Conservation (phyloP, 2,888 invertebrate genomes). For the Panzeria rudis region DNA sequence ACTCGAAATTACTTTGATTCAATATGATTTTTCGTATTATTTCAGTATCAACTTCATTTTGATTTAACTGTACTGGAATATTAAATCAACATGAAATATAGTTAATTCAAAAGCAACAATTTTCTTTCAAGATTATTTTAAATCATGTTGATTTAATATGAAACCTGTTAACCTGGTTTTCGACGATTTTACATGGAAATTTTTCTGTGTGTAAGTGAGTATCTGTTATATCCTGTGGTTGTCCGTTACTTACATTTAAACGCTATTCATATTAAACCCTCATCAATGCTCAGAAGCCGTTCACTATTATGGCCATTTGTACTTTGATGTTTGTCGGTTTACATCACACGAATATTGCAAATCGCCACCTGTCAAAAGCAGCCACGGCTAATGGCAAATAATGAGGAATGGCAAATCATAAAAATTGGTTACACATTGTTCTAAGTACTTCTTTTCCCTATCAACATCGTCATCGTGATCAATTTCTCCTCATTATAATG, state of each 20-base stretch:
- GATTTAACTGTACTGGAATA: too few relatives aligned
- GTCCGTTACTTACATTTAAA: slow-evolving; percentile 56
- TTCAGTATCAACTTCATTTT: too few relatives aligned
- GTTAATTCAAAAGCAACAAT: too few relatives aligned
- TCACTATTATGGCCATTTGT: slow-evolving; percentile 12
- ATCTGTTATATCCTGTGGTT: slow-evolving; percentile 70
- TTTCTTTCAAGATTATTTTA: too few relatives aligned
- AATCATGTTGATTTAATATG: too few relatives aligned
- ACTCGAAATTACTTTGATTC: too few relatives aligned
- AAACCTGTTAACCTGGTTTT: too few relatives aligned
- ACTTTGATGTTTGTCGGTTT: slow-evolving; percentile 60
- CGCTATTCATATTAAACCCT: slow-evolving; percentile 52
- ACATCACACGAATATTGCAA: slow-evolving; percentile 73
- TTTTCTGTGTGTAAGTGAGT: too few relatives aligned
- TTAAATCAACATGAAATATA: too few relatives aligned
- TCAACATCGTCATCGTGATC: slow-evolving; percentile 36
- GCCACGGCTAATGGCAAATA: slow-evolving; percentile 33
- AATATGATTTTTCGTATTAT: too few relatives aligned
- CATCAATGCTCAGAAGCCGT: slow-evolving; percentile 19
- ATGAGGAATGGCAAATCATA: slow-evolving; percentile 45
- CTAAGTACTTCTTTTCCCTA: slow-evolving; percentile 1
- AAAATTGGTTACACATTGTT: slow-evolving; percentile 9
- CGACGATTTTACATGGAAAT: too few relatives aligned
- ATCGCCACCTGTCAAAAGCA: slow-evolving; percentile 74
- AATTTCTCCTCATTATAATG: slow-evolving; percentile 38